Percentiles rank a stretch among this genome's conserved stretches.
Evolutionary conservation across 1,140 invertebrate genomes (phyloP).

Genomic region (Drosophila biarmipes): DNA sequence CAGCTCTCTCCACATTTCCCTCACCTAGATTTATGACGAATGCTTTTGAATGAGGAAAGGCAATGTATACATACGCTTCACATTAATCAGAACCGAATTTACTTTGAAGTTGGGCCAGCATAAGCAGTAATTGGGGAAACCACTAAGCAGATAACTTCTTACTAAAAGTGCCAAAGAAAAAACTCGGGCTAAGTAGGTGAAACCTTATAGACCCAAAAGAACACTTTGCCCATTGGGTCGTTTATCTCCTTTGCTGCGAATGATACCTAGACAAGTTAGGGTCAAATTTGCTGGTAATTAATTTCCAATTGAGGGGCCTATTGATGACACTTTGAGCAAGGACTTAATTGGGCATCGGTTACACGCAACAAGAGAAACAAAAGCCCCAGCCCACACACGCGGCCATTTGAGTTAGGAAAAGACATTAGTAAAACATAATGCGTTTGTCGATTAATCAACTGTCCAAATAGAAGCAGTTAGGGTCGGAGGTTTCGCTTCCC

Average conservation of each 20-base stretch:
- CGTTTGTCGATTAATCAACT: conserved; percentile 77
- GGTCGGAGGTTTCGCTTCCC: conserved; percentile 3
- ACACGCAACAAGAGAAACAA: conserved; percentile 24
- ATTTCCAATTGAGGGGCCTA: conserved; percentile 67
- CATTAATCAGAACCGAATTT: conserved; percentile 43
- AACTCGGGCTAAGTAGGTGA: conserved; percentile 23
- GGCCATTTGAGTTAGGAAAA: conserved; percentile 27
- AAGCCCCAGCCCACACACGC: conserved; percentile 11
- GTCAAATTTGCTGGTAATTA: conserved; percentile 67
- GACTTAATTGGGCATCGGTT: conserved; percentile 75
- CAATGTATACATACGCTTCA: conserved; percentile 27
- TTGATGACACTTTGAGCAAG: conserved; percentile 77
- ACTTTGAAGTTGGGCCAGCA: conserved; percentile 55
- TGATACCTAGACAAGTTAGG: conserved; percentile 26
- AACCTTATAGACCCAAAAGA: conserved; percentile 21
- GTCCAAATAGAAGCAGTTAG: conserved; percentile 59
- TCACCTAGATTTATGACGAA: conserved; percentile 33
- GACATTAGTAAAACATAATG: conserved; percentile 76
- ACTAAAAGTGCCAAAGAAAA: conserved; percentile 23
- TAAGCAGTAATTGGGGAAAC: conserved; percentile 50
- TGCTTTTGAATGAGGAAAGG: conserved; percentile 9
- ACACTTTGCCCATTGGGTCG: conserved; percentile 6
- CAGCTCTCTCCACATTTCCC: conserved; percentile 1
- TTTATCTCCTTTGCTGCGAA: conserved; percentile 41
- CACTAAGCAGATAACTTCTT: conserved; percentile 21